Base-by-base conservation (phyloP, 2,888 invertebrate species). In the Holacanthella duospinosa region DNA sequence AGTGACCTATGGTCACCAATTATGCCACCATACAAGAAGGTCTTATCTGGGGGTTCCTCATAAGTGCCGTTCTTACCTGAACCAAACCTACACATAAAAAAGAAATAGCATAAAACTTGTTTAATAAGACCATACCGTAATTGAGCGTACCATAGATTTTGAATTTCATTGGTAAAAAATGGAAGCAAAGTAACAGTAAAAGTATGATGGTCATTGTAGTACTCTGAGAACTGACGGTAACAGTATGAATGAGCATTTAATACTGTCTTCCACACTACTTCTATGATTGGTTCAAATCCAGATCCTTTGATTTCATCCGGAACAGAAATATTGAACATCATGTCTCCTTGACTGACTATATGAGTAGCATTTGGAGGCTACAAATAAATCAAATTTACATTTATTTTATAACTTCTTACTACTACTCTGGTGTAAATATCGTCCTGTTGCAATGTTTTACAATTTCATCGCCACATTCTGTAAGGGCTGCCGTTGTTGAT, bases 151-250 rank as follows among this genome's bases (percentile, higher is more conserved):
- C 66, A 66, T 19, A 59, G 55, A 44, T 62, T 29, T 59, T 66
- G 64, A 21, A 66, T 64, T n/a, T 63, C 53, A 55, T 66, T 66
- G 4, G 64, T 61, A 44, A 66, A 66, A 28, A 61, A 64, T 1
- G 62, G 66, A 53, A 66, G 58, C 28, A 66, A 29, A 21, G 60
- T 44, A 19, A 64, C 62, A 6, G 66, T 64, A 60, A 60, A 61
- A 27, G 62, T 64, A 44, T 66, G 66, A 44, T 64, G 64, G 59
- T 66, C 66, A 53, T 66, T 66, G 59, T 62, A 66, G 43, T 64
- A 64, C 19, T 60, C 58, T 9, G 60, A 29, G 55, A 66, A 66
- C 19, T 60, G 53, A n/a, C 29, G 24, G 59, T 57, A 66, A 53
- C 66, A 66, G 25, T 64, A 64, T 16, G 54, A 55, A 48, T 66